These are phyloP conservation scores for Craniophora ligustri DNA, from an alignment of 2,888 invertebrate genomes.

Conservation along the genomic window DNA sequence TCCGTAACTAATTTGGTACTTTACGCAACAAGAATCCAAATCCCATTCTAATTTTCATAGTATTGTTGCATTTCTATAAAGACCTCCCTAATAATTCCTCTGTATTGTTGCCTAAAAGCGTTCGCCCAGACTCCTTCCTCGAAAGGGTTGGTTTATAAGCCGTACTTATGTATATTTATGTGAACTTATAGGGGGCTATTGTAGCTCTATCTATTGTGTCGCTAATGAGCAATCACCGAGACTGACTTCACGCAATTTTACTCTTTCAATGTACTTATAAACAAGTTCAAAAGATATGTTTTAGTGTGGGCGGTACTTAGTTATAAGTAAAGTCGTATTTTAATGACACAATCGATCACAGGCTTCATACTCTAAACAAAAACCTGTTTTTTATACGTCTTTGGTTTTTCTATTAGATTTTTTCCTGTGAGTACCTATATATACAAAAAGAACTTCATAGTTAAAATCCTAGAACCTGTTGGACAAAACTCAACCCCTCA, in stretches of 20 bases:
- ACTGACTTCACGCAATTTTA: slow-evolving; percentile 63
- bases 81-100: slow-evolving; percentile 30
- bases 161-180: slow-evolving; percentile 19
- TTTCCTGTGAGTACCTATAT: too few relatives aligned
- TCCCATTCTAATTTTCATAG: slow-evolving; percentile 26
- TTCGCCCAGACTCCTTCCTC: slow-evolving; percentile 20
- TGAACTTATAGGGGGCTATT: slow-evolving; percentile 58
- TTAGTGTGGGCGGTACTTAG: slow-evolving; percentile 18
- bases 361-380: too few relatives aligned
- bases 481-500: too few relatives aligned
- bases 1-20: slow-evolving; percentile 12
- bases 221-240: slow-evolving; percentile 81
- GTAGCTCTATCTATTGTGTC: slow-evolving; percentile 74
- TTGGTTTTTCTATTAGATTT: background rate
- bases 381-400: too few relatives aligned
- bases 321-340: too few relatives aligned
- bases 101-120: slow-evolving; percentile 41
- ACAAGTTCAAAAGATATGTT: slow-evolving; percentile 57
- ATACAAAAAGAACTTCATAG: too few relatives aligned
- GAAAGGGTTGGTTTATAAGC: slow-evolving; percentile 44
- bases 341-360: too few relatives aligned
- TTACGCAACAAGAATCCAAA: slow-evolving; percentile 24
- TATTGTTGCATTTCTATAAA: slow-evolving; percentile 35
- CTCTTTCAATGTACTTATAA: slow-evolving; percentile 56
- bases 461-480: too few relatives aligned